Evolutionary conservation across 2,113 vertebrate genomes (phyloP), one percentile per base, ranked within the genome.

Genomic region (Tursiops truncatus): DNA sequence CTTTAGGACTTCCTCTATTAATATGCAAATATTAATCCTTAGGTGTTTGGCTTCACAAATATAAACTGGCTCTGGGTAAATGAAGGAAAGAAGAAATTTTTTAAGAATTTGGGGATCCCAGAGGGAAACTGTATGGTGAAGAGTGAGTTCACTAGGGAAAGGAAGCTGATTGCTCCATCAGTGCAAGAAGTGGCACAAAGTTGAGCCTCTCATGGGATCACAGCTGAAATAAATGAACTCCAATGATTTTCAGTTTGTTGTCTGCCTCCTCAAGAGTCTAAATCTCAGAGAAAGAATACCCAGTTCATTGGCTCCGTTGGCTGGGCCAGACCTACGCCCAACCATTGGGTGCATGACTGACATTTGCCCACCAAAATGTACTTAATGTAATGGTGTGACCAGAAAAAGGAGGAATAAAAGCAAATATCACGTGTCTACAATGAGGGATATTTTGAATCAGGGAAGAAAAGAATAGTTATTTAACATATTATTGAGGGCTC

Each of bases 1-100:
- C 11, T 92, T 91, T 18, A 87, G 26, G 26, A 81, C 1, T 76
- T 93, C 92, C 83, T 68, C 17, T 76, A 38, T 91, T 77, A 70
- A 44, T 81, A 68, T 20, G 13, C 6, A 80, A 60, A 62, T 58
- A 56, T 36, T 67, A 95, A 73, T 41, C 20, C 63, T 20, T 53
- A 33, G 21, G 3, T 74, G 1, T 79, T 90, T 38, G 33, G 2
- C n/a, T 95, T 92, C 20, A 81, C 10, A 87, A 65, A 76, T 70
- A 36, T 60, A 80, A 94, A 89, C 9, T 33, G 11, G 18, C 25
- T 94, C 62, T 28, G 2, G 6, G 2, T 77, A 63, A 81, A 31
- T 44, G n/a, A 8, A 68, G 21, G 26, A 62, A 68, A 73, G 23
- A n/a, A 62, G 23, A 23, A 53, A 6, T 53, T 31, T 89, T 87